Percentiles rank a stretch among this genome's conserved stretches.
Conservation (phyloP, 2,113 vertebrate genomes). For the Stigmatopora argus region DNA sequence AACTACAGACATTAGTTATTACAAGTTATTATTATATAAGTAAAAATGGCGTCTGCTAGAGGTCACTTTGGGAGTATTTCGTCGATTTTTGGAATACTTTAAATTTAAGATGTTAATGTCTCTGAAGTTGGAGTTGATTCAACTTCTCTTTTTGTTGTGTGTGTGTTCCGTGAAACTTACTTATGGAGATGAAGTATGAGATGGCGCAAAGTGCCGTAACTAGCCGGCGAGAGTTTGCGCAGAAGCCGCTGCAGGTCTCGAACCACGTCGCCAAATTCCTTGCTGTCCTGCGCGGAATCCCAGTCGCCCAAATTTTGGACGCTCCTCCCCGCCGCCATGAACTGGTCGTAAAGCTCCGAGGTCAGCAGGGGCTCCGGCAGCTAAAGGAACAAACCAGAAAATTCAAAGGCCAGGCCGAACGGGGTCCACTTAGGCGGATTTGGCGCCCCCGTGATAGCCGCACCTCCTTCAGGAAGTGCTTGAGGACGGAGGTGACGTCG, state of each 20-base stretch:
- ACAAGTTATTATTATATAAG: too few relatives aligned
- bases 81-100: too few relatives aligned
- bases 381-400: slow-evolving; percentile 53
- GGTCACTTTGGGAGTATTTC: too few relatives aligned
- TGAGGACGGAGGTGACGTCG: slow-evolving; percentile 83
- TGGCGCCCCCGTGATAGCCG: neutral
- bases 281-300: slow-evolving; percentile 40
- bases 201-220: slow-evolving; percentile 81
- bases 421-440: too few relatives aligned
- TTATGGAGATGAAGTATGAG: slow-evolving; percentile 80
- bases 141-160: neutral
- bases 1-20: too few relatives aligned
- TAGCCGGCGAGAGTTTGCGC: slow-evolving; percentile 72
- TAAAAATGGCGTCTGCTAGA: too few relatives aligned
- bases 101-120: too few relatives aligned
- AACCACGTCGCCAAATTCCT: slow-evolving; percentile 46
- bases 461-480: slow-evolving; percentile 92
- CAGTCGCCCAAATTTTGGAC: slow-evolving; percentile 67
- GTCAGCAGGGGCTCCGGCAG: slow-evolving; percentile 83
- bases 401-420: too few relatives aligned
- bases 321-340: slow-evolving; percentile 76
- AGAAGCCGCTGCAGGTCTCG: slow-evolving; percentile 71
- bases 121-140: too few relatives aligned
- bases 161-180: slow-evolving; percentile 52
- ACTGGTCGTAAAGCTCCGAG: slow-evolving; percentile 77